Base-by-base conservation (phyloP, 1,140 invertebrate genomes). In the Trichonephila clavata region DNA sequence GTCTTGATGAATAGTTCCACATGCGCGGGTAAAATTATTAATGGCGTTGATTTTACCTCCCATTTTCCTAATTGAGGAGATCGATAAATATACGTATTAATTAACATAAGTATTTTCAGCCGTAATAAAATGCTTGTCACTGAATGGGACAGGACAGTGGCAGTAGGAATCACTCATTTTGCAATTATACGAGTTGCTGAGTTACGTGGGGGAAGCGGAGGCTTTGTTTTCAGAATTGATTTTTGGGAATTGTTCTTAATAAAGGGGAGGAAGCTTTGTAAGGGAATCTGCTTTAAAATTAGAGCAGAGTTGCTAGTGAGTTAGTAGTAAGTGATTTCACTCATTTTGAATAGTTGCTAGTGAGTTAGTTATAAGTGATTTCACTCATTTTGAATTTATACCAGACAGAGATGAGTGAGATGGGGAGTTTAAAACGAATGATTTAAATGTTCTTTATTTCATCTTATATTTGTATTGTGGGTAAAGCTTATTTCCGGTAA, bases 41-140 rank as follows among this genome's bases (percentile, higher is more conserved):
- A 87, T 88, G 86, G 92, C 84, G 92, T 93, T 93, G 92, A 88
- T 87, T 93, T 93, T 87, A 63, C 92, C 68, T 93, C 92, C 92
- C 92, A 93, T 93, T 93, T 92, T 88, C 92, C 92, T 93, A 93
- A 93, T 93, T 93, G 86, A 93, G 68, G 84, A 61, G 84, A 93
- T 93, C 92, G 92, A 93, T 93, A 88, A 80, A 88, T 81, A 93
- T 88, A 80, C 84, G 92, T 93, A 93, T 93, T 93, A 93, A 93
- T 93, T 93, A 93, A 93, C 92, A 88, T 87, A 93, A 93, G 92
- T 93, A 93, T 93, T 93, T 93, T 21, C 86, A 93, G 61, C 63
- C 92, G 92, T 93, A 93, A 93, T 93, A 93, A 93, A 93, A 93
- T 93, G 92, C 92, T 93, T 88, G 86, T 93, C 92, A 93, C 68